Evolutionary conservation across 2,113 vertebrate genomes (phyloP), one percentile per base, ranked within the genome.

Genomic region (Hemicordylus capensis): DNA sequence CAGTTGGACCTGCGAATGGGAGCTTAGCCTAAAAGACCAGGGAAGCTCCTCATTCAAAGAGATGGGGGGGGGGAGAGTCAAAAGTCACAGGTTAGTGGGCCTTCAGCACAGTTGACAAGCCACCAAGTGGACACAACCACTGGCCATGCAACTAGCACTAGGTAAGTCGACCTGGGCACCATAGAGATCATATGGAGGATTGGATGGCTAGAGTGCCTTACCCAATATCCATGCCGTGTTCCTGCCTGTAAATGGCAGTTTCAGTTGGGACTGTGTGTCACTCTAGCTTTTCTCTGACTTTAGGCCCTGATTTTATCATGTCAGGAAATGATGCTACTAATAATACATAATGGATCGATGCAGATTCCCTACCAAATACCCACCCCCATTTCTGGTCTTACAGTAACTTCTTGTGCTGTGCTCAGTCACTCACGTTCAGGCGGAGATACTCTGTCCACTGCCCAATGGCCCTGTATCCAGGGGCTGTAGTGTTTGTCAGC

Each of bases 361-460:
- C 26, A 56, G 64, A 37, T 56, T 39, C n/a, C 31, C 42, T 46
- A 11, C 56, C 12, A 61, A 20, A 46, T 24, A 4, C 15, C 7
- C 70, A 17, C 14, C 11, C 6, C n/a, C 26, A 11, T 67, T 72
- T 4, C 37, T 15, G 61, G 42, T 19, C 9, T 14, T 20, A 56
- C 24, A 8, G 26, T 26, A 59, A 42, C 51, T 6, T 44, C 66
- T 56, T n/a, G 15, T 34, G 22, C 64, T 78, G 15, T 66, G 14
- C 5, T 10, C 4, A 0, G 34, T 11, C 42, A 87, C 96, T 96
- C 91, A 98, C 98, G 0, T 96, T 97, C 59, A 98, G 92, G 70
- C 96, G 92, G 56, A 98, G 96, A 81, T 95, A 95, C 83, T 98
- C 98, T 15, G 97, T 97, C 98, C 98, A 98, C 90, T 98, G 97